Base-by-base conservation (phyloP, 2,797 vertebrate genomes). In the Anniella stebbinsi region DNA sequence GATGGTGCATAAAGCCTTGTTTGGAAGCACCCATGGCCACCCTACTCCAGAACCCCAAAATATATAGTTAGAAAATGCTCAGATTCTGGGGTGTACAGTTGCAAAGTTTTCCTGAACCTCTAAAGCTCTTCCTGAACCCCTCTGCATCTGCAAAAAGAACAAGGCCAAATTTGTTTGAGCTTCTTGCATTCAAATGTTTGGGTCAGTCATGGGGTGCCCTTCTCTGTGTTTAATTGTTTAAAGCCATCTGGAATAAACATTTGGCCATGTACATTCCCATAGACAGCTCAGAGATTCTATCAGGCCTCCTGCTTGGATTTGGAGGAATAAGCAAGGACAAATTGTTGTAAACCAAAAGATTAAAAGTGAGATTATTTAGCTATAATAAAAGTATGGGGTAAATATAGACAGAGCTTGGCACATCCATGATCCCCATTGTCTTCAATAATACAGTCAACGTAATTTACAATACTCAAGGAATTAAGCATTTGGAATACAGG, bases 261-360 rank as follows among this genome's bases (percentile, higher is more conserved):
- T 57, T 86, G 70, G 73, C 69, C 48, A 36, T 57, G 70, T 54
- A 1, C 21, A 54, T 73, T 36, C 51, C 70, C 51, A 73, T 13
- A 75, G 11, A 48, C 48, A 85, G 33, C 48, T 75, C 84, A 51
- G 9, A 60, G 84, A 86, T 86, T 21, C 9, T 57, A 86, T 86
- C 84, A 60, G 38, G 70, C 70, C 57, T 86, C 84, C 84, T 86
- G 70, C 70, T 75, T 86, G 36, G 51, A 69, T 67, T 69, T 45
- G 38, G 63, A 45, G 30, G 63, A 60, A 73, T 86, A 73, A 86
- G 84, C 36, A 82, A 60, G 60, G 48, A 86, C 38, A 51, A 25
- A 72, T 51, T 86, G 33, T 75, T 38, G 18, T 36, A 72, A 72
- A 18, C 33, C 8, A 86, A 38, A 73, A 75, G 84, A 86, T 57